Percentiles rank a stretch among this genome's conserved stretches.
Conservation (phyloP, 2,113 vertebrate species). For the Pipra filicauda region DNA sequence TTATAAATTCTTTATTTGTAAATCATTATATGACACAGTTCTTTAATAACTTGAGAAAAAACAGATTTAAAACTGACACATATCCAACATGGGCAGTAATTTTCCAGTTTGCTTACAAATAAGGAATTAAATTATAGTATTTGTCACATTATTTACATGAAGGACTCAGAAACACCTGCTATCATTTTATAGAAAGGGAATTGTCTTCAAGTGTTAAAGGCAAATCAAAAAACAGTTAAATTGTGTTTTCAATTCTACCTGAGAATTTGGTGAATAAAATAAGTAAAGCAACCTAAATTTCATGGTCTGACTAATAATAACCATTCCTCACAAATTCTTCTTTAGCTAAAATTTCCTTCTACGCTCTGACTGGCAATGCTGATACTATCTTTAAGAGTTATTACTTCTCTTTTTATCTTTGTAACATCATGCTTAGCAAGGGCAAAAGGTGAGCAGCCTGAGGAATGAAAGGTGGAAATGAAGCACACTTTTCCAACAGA, state of each 20-base stretch:
- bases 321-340: background rate
- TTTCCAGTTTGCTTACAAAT: background rate
- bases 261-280: background rate
- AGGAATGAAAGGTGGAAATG: slow-evolving; percentile 13
- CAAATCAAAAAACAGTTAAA: background rate
- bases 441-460: background rate
- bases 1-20: background rate
- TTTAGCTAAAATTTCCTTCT: background rate
- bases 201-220: background rate
- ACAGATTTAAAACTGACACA: background rate
- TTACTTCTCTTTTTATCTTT: background rate
- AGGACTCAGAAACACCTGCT: background rate
- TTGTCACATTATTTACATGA: background rate
- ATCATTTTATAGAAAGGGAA: background rate
- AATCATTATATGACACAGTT: background rate
- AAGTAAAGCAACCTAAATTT: background rate
- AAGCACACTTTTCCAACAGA: background rate
- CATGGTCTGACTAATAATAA: background rate
- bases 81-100: background rate
- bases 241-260: background rate
- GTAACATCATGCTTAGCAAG: background rate
- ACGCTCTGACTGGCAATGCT: background rate
- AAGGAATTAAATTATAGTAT: background rate
- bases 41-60: background rate
- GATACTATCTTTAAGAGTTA: background rate